These are phyloP conservation scores for Neoascia interrupta DNA, from an alignment of 2,888 invertebrate species.

Conservation along the genomic window DNA sequence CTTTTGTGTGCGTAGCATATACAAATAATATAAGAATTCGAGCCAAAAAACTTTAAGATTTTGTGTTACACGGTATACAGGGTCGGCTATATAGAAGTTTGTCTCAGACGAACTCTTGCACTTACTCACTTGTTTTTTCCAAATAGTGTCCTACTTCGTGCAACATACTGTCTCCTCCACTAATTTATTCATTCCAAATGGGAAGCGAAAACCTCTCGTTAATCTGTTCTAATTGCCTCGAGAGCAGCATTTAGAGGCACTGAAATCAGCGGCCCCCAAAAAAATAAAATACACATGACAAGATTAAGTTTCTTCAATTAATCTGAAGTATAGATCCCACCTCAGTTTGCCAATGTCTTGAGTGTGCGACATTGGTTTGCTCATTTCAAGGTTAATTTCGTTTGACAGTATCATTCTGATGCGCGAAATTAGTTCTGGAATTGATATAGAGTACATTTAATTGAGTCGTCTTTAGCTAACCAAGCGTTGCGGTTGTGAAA, in stretches of 20 bases:
- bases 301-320: conserved; percentile 41
- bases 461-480: conserved; percentile 36
- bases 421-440: conserved; percentile 20
- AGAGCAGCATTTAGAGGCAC: conserved; percentile 39
- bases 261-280: conserved; percentile 33
- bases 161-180: no score
- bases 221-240: conserved; percentile 49
- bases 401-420: conserved; percentile 16
- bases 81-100: no score
- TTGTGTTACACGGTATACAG: no score
- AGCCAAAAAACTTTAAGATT: no score
- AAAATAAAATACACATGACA: no score
- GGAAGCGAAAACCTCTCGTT: no score
- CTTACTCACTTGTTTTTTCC: no score
- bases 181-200: no score
- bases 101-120: no score
- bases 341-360: conserved; percentile 22
- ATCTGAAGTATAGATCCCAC: conserved; percentile 52
- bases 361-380: conserved; percentile 37
- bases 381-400: conserved; percentile 56
- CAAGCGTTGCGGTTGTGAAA: conserved; percentile 25
- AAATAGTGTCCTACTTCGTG: no score
- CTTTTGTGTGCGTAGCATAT: no score
- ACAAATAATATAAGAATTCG: no score
- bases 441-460: conserved; percentile 40